Base-by-base conservation (phyloP, 1,140 invertebrate genomes). In the Subanguina moxae region DNA sequence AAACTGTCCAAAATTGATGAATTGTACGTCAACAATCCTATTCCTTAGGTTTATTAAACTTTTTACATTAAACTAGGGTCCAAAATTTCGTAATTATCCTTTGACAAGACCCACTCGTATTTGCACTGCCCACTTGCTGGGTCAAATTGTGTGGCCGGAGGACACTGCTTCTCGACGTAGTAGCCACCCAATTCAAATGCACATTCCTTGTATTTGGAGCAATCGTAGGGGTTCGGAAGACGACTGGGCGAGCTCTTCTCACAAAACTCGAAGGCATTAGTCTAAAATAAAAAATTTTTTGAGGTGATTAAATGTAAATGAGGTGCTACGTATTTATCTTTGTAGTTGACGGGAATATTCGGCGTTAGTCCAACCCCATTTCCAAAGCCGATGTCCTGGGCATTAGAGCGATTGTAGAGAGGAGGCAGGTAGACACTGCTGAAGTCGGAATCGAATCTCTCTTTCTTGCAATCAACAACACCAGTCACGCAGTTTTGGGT, bases 131-230 rank as follows among this genome's bases (percentile, higher is more conserved):
- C 38, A 27, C 7, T 30, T 11, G 38, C 9, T 19, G 66, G 66
- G 56, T 68, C 66, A 25, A 68, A 68, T 38, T 68, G 66, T 5
- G 66, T 63, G 25, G 57, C 58, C 3, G 30, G 58, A 19, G 66
- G 57, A 42, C 66, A 68, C 17, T 65, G 66, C n/a, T 68, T 68
- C 32, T 68, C 66, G 48, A 46, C 32, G 43, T 68, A 68, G 52
- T 68, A 68, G 3, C 66, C 66, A 32, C 66, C 66, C 7, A 38
- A 15, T 21, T 63, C 66, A 28, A 63, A 21, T 0, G 42, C 61
- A 57, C 66, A 68, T 32, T 68, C 66, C n/a, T 58, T 61, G 61
- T 65, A 68, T 23, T 62, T 62, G 19, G 66, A 61, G n/a, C 66
- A 68, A 15, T 68, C 66, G 43, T 56, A 68, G 28, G 21, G 23